Percentiles rank a stretch among this genome's conserved stretches.
Conservation (phyloP, 92 coral and sea anemone genomes). For the Palythoa caribaeorum region DNA sequence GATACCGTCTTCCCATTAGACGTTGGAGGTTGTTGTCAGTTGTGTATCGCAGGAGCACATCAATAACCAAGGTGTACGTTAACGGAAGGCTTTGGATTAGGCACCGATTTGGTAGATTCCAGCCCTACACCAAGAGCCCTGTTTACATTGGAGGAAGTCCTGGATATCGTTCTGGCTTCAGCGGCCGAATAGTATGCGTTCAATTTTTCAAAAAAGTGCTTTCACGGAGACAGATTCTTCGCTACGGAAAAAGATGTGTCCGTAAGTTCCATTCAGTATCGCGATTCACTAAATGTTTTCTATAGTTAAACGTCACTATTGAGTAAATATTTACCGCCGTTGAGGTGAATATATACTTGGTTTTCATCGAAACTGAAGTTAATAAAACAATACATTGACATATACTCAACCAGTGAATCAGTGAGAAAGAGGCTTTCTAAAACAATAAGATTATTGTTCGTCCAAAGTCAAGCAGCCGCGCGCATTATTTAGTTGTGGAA, state of each 20-base stretch:
- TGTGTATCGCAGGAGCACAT: conserved; percentile 62
- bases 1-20: conserved; percentile 51
- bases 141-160: conserved; percentile 16
- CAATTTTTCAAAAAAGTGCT: conserved; percentile 5
- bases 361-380: too few relatives aligned
- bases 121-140: conserved; percentile 21
- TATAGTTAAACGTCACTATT: neutral
- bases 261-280: neutral
- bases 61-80: conserved; percentile 65
- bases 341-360: too few relatives aligned
- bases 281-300: too few relatives aligned
- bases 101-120: conserved; percentile 19
- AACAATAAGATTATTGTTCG: too few relatives aligned
- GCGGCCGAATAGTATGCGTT: conserved; percentile 18
- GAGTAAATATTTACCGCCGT: too few relatives aligned
- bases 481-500: too few relatives aligned
- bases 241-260: neutral
- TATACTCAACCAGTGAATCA: too few relatives aligned
- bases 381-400: too few relatives aligned
- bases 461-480: too few relatives aligned
- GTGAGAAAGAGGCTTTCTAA: too few relatives aligned
- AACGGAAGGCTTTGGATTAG: conserved; percentile 12
- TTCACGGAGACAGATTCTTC: neutral
- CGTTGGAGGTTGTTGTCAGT: conserved; percentile 77
- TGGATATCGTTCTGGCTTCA: neutral